Evolutionary conservation across 1,140 invertebrate species (phyloP).

Genomic region (Stratiolaelaps scimitus): DNA sequence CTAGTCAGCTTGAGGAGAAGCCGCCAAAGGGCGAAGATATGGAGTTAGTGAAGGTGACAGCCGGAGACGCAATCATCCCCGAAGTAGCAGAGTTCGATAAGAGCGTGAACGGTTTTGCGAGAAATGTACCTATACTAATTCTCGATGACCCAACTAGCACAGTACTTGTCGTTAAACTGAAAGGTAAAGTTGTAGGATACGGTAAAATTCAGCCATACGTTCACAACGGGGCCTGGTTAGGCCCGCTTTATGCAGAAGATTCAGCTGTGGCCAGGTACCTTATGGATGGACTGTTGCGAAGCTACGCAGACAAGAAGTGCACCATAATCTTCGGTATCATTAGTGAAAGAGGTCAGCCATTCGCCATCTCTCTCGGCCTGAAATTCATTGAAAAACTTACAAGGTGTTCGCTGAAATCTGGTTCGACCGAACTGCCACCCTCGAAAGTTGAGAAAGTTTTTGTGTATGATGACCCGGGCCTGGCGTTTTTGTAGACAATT

Average conservation of each 20-base stretch:
- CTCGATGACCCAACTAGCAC: neutral
- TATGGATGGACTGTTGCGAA: too few relatives aligned
- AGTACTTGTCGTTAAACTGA: neutral
- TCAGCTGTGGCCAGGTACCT: too few relatives aligned
- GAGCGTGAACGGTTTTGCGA: neutral
- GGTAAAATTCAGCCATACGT: neutral
- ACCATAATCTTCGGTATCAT: too few relatives aligned
- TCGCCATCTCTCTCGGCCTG: too few relatives aligned
- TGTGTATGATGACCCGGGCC: too few relatives aligned
- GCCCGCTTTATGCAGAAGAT: conserved; percentile 9
- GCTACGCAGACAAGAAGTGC: too few relatives aligned
- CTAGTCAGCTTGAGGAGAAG: neutral
- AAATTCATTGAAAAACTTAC: too few relatives aligned
- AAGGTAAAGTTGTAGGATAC: conserved; percentile 4
- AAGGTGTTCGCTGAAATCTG: too few relatives aligned
- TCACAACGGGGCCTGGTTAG: conserved; percentile 9
- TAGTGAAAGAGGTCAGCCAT: too few relatives aligned
- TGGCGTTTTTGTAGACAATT: too few relatives aligned
- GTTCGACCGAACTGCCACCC: too few relatives aligned
- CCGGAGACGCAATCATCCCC: neutral
- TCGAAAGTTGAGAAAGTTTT: too few relatives aligned
- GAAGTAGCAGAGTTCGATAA: conserved; percentile 2
- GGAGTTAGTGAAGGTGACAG: neutral
- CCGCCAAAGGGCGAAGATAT: neutral
- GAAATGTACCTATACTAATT: neutral